phyloP scores from a whole-genome alignment of 2,797 vertebrate genomes.

The Hippocampus kuda region DNA sequence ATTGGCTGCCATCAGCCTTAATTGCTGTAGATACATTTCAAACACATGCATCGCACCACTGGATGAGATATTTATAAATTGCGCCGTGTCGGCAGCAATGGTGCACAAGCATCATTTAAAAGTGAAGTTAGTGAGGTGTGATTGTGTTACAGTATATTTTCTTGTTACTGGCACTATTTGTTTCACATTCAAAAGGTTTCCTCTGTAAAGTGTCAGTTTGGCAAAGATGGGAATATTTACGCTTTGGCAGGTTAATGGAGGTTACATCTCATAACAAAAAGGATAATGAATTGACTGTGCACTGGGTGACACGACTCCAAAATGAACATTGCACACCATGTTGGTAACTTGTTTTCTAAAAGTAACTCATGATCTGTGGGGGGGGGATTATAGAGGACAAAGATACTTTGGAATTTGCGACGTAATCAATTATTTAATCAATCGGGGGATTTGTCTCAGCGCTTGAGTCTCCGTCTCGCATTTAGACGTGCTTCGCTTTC shows the following conservation, averaged over 20 bases:
- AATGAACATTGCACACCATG: neutral
- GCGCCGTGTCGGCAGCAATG: neutral
- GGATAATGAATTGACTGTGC: neutral
- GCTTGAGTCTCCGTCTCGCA: neutral
- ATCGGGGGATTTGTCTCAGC: neutral
- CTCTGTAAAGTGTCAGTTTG: neutral
- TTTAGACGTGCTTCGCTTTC: neutral
- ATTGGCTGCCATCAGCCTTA: neutral
- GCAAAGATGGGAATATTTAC: neutral
- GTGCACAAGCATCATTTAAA: neutral
- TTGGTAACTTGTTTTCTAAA: neutral
- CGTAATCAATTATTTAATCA: neutral
- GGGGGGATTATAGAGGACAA: neutral
- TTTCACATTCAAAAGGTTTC: neutral
- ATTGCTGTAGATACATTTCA: neutral
- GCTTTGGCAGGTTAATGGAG: slow-evolving; percentile 2
- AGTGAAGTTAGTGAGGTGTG: neutral
- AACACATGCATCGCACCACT: neutral
- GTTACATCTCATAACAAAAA: neutral
- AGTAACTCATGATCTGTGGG: neutral
- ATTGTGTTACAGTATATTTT: neutral
- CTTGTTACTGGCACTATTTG: neutral
- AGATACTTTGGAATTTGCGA: neutral
- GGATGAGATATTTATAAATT: no score
- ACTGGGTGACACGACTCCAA: neutral